Evolutionary conservation across 2,888 invertebrate genomes (phyloP), one percentile per base, ranked within the genome.

Genomic region (Drosophila paucipuncta): DNA sequence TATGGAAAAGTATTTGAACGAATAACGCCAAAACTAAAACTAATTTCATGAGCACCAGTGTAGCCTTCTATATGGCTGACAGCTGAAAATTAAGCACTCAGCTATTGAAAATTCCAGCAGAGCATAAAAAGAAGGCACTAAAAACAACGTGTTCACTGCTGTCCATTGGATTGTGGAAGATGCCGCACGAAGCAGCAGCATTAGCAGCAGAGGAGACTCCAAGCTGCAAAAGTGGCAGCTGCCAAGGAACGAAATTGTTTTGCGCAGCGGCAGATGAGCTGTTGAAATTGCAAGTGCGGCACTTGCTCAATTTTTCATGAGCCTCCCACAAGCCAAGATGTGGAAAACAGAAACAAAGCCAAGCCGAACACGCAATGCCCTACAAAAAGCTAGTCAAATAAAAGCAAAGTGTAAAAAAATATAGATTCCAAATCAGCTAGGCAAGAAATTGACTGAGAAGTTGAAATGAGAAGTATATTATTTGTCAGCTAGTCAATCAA

Each of bases 231-330:
- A 64, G 58, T 68, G 74, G 72, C 78, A 82, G 77, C 64, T 74
- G 82, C 71, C 76, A 72, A 35, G 65, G 53, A 63, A 72, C 69
- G 64, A 89, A 86, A 84, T 83, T 76, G 86, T 75, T 80, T 80
- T 80, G 86, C 84, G 73, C 85, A 81, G 81, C 89, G 89, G 86
- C 84, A 84, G 86, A 85, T 85, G 85, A 89, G 80, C 88, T 89
- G 87, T 82, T 85, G 83, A 89, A 85, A 83, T 91, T 85, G 82
- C 78, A 90, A 89, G 89, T 87, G 85, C 89, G 85, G 87, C 83
- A 80, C 87, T 85, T 85, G 80, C 80, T 83, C 76, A 89, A 89
- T 87, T 82, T 88, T 91, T 91, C 80, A 91, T 88, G 83, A 84
- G 72, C 82, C 89, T 84, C 85, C 84, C 85, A 85, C 89, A 83